These are phyloP conservation scores for Elephas maximus DNA, from an alignment of 2,113 vertebrate genomes.

Conservation along the genomic window DNA sequence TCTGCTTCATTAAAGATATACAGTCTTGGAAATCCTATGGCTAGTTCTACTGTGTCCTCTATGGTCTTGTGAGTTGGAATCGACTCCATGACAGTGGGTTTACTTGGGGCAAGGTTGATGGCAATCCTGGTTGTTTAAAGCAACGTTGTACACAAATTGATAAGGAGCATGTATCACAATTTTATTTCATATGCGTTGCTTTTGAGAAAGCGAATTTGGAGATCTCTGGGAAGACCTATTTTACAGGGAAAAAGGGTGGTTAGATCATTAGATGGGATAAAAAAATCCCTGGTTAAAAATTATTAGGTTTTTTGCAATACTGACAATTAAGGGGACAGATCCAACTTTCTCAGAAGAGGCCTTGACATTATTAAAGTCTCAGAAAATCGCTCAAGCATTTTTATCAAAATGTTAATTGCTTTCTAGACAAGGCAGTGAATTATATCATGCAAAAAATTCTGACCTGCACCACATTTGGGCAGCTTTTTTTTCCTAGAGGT, in stretches of 20 bases:
- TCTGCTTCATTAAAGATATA: too few species aligned
- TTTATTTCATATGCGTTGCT: constrained; percentile 17
- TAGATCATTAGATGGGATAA: background rate
- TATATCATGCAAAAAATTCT: background rate
- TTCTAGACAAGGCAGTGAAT: background rate
- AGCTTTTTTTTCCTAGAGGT: background rate
- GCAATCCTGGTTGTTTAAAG: background rate
- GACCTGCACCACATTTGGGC: background rate
- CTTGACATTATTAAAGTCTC: background rate
- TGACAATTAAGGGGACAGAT: background rate
- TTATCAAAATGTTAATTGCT: background rate
- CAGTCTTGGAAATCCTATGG: too few species aligned
- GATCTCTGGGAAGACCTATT: background rate
- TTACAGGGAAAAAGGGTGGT: constrained; percentile 38
- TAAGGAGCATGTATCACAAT: background rate
- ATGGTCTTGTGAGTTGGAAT: too few species aligned
- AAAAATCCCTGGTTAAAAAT: background rate
- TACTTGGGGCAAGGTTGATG: constrained; percentile 28
- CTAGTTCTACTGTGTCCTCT: too few species aligned
- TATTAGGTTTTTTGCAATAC: background rate
- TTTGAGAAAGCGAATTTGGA: constrained; percentile 26
- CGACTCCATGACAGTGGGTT: background rate
- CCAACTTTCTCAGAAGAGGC: background rate
- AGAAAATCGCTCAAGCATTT: background rate
- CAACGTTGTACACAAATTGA: background rate